Conservation (phyloP, 2,888 invertebrate species). For the Orthosia gracilis region DNA sequence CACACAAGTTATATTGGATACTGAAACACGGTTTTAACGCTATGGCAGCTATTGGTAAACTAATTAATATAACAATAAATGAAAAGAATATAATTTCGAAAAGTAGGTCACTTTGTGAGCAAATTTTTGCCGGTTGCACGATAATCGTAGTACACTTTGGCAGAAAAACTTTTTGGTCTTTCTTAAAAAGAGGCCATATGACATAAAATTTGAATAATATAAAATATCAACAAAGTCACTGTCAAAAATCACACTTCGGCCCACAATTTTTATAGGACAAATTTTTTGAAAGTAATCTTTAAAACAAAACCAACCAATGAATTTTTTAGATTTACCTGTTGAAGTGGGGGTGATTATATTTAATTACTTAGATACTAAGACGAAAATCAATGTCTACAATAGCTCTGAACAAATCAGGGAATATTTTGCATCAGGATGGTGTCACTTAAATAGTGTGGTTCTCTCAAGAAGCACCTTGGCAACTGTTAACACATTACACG, state of each 20-base stretch:
- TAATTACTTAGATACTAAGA: conserved; percentile 63
- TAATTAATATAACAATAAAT: not conserved
- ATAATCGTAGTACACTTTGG: not conserved
- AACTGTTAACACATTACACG: conserved; percentile 63
- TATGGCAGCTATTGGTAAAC: not conserved
- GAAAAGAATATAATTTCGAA: not conserved
- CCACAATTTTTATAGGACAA: conserved; percentile 18
- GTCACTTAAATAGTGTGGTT: conserved; percentile 64
- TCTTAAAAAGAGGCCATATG: not conserved
- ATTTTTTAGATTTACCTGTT: conserved; percentile 68
- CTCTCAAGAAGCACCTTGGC: conserved; percentile 69
- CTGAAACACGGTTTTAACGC: not conserved
- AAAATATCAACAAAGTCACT: conserved; percentile 21
- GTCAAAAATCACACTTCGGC: conserved; percentile 42
- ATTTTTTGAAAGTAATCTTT: conserved; percentile 23
- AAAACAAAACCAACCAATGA: conserved; percentile 50
- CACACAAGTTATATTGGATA: not conserved
- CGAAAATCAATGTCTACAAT: conserved; percentile 68
- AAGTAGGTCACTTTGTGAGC: not conserved
- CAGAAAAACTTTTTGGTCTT: not conserved
- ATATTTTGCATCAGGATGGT: conserved; percentile 69
- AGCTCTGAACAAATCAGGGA: conserved; percentile 61
- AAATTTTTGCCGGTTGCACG: not conserved
- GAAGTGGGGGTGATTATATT: conserved; percentile 69
- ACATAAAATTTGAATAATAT: not conserved